Base-by-base conservation (phyloP, 2,888 invertebrate species). In the Meganola albula region DNA sequence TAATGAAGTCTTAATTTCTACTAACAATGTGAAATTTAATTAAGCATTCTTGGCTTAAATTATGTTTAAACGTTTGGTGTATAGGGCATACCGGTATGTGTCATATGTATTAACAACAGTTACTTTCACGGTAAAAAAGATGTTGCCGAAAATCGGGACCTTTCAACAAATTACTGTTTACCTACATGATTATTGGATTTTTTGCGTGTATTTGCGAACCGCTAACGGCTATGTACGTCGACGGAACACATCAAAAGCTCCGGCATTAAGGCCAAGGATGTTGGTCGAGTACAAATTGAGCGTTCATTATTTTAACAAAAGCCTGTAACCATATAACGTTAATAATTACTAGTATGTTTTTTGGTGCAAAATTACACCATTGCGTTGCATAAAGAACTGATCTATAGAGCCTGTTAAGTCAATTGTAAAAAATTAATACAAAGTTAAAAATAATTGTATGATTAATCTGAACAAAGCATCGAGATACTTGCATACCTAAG, bases 191-290 rank as follows among this genome's bases (percentile, higher is more conserved):
- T 63, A 67, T 66, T 53, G 53, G 37, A n/a, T 58, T 70, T 67
- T 74, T 74, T 67, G 57, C 56, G 56, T 57, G 54, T 70, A 60
- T 74, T 76, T 74, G 67, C 62, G 61, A 63, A 71, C 66, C 61
- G 70, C 72, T 75, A 78, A 77, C 68, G 63, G 71, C 71, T 48
- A 46, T 51, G 54, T 46, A 56, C 48, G 46, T 46, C 43, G 45
- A 52, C 54, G 59, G 59, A 58, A 60, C 63, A 63, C 73, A 66
- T 74, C 75, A 74, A 77, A 79, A 69, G 58, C 48, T 48, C 74
- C 69, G 73, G 55, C 72, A 76, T 75, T 78, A 74, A 74, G 71
- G 76, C 66, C 77, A 76, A 76, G 74, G 78, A 72, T 72, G 43
- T 54, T 67, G 55, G 51, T 56, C 68, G 56, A 56, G 51, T 62